These are phyloP conservation scores for Cetoscarus ocellatus DNA, from an alignment of 2,797 vertebrate genomes.

Conservation along the genomic window DNA sequence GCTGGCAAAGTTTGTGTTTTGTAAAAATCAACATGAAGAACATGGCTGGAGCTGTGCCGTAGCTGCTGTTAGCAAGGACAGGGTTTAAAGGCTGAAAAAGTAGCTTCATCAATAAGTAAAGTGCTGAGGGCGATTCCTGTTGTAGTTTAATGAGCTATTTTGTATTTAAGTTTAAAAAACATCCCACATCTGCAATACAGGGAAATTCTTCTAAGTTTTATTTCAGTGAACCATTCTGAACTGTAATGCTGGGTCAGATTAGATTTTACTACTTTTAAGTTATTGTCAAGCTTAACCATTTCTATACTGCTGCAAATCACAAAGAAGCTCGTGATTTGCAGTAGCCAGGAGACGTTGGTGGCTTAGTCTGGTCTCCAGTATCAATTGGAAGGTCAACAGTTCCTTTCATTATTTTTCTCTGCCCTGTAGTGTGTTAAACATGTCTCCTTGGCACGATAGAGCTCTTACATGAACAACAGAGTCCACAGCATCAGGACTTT, in stretches of 20 bases:
- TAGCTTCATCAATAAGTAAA: not conserved
- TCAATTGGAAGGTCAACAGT: no score
- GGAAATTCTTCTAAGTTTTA: slow-evolving; percentile 1
- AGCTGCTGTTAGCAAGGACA: not conserved
- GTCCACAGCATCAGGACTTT: no score
- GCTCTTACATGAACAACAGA: no score
- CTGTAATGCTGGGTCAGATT: not conserved
- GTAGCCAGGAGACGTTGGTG: no score
- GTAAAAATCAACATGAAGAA: slow-evolving; percentile 26
- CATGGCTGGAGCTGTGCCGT: not conserved
- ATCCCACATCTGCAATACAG: not conserved
- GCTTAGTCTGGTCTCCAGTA: no score
- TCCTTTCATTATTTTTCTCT: no score
- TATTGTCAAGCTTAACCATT: not conserved
- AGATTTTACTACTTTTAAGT: no score
- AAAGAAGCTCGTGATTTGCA: no score
- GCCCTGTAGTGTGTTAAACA: no score
- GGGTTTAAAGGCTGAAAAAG: slow-evolving; percentile 1
- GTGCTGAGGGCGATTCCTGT: slow-evolving; percentile 2
- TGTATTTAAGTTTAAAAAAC: slow-evolving; percentile 21
- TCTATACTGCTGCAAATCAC: no score
- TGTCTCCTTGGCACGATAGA: no score
- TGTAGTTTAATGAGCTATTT: slow-evolving; percentile 3
- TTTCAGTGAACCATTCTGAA: not conserved
- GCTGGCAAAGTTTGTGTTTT: not conserved